phyloP scores from a whole-genome alignment of 1,140 invertebrate species.

The Parasteatoda tepidariorum region DNA sequence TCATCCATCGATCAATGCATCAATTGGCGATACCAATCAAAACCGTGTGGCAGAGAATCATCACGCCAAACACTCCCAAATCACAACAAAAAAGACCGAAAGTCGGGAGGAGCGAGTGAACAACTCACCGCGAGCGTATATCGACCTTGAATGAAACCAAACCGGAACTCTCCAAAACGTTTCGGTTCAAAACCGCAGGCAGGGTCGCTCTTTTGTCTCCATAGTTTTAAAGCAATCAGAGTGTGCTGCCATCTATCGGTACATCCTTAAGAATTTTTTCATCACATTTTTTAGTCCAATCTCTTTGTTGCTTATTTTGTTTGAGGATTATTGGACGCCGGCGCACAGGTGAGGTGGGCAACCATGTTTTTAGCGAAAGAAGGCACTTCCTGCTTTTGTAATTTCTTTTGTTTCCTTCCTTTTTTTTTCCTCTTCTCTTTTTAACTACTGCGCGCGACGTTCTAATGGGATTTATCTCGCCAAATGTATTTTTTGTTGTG shows the following conservation, averaged over 20 bases:
- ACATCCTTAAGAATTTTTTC: background rate
- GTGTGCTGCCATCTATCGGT: conserved; percentile 38
- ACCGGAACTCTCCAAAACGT: conserved; percentile 56
- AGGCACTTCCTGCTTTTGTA: conserved; percentile 44
- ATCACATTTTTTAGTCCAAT: background rate
- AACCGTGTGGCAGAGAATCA: background rate
- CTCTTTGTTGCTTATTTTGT: background rate
- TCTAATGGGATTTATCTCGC: conserved; percentile 1
- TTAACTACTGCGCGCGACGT: background rate
- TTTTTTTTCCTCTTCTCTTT: no score
- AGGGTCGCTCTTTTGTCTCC: conserved; percentile 38
- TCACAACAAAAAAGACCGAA: background rate
- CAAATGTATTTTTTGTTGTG: background rate
- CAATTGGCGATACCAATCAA: background rate
- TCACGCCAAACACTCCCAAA: background rate
- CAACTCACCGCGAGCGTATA: conserved; percentile 5
- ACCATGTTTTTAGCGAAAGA: conserved; percentile 33
- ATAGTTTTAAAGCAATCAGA: background rate
- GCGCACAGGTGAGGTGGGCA: conserved; percentile 51
- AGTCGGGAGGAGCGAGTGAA: background rate
- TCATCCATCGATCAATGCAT: background rate
- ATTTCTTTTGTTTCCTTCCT: conserved; percentile 59
- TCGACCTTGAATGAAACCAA: conserved; percentile 59
- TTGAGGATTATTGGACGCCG: conserved; percentile 52
- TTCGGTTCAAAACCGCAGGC: conserved; percentile 51